These are phyloP conservation scores for Auanema freiburgensis DNA, from an alignment of 2,888 invertebrate genomes.

Conservation along the genomic window DNA sequence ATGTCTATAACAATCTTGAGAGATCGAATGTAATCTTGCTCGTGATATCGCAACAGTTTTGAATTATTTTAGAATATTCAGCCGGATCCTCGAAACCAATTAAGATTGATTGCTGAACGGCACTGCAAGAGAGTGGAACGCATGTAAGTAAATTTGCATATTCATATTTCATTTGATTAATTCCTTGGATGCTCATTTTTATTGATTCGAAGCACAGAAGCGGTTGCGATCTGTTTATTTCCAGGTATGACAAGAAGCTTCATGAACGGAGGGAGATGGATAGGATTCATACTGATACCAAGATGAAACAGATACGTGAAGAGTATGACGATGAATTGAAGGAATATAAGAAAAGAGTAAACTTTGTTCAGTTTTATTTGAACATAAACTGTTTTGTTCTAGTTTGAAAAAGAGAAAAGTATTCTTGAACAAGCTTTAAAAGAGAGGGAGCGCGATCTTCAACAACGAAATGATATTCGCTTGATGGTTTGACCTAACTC, in stretches of 20 bases:
- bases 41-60: neutral
- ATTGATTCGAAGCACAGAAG: neutral
- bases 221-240: neutral
- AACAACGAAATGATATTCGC: constrained; percentile 16
- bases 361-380: too few relatives aligned
- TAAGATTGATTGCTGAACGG: constrained; percentile 17
- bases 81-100: constrained; percentile 4
- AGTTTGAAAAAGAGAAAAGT: neutral
- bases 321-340: constrained; percentile 18
- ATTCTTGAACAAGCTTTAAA: constrained; percentile 7
- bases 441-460: constrained; percentile 17
- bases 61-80: neutral
- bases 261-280: constrained; percentile 16
- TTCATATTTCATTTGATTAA: neutral
- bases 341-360: constrained; percentile 10
- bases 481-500: constrained; percentile 3
- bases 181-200: neutral
- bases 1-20: constrained; percentile 9
- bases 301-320: constrained; percentile 8
- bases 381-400: neutral
- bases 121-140: constrained; percentile 15
- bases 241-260: constrained; percentile 14
- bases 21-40: constrained; percentile 8
- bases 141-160: constrained; percentile 15
- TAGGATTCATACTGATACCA: constrained; percentile 6